Percentiles rank a stretch among this genome's conserved stretches.
Evolutionary conservation across 2,888 invertebrate species (phyloP).

Genomic region (Rhagophthalmus giganteus): DNA sequence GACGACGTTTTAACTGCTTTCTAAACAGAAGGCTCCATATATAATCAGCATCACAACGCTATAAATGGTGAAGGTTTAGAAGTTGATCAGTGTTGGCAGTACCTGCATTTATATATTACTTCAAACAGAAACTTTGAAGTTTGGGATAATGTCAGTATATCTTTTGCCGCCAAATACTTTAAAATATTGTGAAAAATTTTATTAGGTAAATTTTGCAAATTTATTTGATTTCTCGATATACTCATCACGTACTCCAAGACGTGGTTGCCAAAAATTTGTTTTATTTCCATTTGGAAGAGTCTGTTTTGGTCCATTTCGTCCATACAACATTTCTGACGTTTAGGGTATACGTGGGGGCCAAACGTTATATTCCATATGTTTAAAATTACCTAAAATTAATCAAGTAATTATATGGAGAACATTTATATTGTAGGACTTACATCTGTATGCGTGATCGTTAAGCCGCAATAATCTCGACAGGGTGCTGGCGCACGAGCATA

Average conservation of each 20-base stretch:
- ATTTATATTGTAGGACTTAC: no score
- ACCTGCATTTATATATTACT: conserved; percentile 30
- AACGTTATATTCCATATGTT: conserved; percentile 44
- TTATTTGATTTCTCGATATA: conserved; percentile 31
- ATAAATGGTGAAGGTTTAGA: conserved; percentile 15
- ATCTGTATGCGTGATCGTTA: conserved; percentile 42
- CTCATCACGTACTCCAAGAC: conserved; percentile 26
- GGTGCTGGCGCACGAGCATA: conserved; percentile 47
- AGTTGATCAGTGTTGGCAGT: conserved; percentile 7
- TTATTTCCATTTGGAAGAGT: conserved; percentile 41
- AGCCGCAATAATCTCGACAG: conserved; percentile 49
- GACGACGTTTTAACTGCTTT: conserved; percentile 24
- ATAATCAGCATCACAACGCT: conserved; percentile 37
- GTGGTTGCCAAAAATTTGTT: conserved; percentile 41
- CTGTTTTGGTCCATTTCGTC: conserved; percentile 42
- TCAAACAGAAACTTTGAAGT: conserved; percentile 43
- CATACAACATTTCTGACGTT: conserved; percentile 32
- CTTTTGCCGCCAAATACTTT: conserved; percentile 36
- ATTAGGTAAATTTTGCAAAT: conserved; percentile 38
- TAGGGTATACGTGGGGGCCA: conserved; percentile 43
- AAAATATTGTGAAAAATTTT: conserved; percentile 42
- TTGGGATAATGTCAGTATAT: conserved; percentile 39
- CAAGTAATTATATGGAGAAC: neutral
- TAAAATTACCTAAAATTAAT: conserved; percentile 38
- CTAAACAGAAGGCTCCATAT: conserved; percentile 37